Evolutionary conservation across 2,113 vertebrate species (phyloP).

Genomic region (Fulmarus glacialis): DNA sequence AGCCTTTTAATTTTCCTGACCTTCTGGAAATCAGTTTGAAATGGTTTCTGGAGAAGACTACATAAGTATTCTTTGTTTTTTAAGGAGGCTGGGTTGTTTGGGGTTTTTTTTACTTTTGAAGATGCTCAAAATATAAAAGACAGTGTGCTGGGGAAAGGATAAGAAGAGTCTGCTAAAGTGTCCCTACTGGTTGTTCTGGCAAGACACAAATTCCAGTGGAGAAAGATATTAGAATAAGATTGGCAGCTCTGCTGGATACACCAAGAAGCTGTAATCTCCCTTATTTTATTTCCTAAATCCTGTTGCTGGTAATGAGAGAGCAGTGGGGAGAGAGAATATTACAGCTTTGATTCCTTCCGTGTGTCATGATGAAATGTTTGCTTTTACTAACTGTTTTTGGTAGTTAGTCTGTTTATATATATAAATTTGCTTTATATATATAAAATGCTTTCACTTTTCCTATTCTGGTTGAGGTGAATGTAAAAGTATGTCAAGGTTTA

Average conservation of each 20-base stretch:
- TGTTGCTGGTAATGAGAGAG: background rate
- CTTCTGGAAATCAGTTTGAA: constrained; percentile 62
- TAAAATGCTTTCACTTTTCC: constrained; percentile 76
- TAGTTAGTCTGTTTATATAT: constrained; percentile 77
- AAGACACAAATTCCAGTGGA: constrained; percentile 30
- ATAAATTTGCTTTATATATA: constrained; percentile 75
- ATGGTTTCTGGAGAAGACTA: constrained; percentile 65
- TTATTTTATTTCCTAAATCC: constrained; percentile 1
- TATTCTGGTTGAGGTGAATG: constrained; percentile 77
- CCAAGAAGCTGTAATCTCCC: constrained; percentile 36
- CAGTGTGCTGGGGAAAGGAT: background rate
- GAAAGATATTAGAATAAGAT: constrained; percentile 39
- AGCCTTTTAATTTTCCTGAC: constrained; percentile 63
- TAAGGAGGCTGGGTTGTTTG: constrained; percentile 26
- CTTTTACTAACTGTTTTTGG: constrained; percentile 68
- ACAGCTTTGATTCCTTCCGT: background rate
- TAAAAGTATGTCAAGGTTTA: constrained; percentile 73
- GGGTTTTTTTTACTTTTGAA: constrained; percentile 13
- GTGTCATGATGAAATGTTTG: constrained; percentile 54
- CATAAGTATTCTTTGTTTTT: constrained; percentile 48
- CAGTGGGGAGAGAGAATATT: constrained; percentile 4
- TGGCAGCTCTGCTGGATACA: constrained; percentile 34
- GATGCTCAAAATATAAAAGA: constrained; percentile 66
- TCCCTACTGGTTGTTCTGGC: constrained; percentile 51
- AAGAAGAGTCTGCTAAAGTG: constrained; percentile 61